Evolutionary conservation across 2,888 invertebrate species (phyloP).

Genomic region (Cremastinae sp.): DNA sequence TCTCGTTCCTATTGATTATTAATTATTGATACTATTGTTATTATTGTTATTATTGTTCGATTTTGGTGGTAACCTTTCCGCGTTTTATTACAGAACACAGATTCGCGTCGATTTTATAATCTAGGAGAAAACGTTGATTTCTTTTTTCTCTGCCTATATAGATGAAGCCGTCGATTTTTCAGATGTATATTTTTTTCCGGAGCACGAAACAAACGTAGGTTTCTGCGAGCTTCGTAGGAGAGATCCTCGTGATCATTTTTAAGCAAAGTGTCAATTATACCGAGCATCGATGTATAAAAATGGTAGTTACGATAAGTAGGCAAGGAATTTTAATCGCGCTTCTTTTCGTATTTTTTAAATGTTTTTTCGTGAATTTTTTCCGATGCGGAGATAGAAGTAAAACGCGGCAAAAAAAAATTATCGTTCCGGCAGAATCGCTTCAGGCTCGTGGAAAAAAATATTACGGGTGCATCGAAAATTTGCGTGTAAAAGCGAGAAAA

Average conservation of each 20-base stretch:
- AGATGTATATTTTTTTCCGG: constrained; percentile 21
- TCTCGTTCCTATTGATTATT: constrained; percentile 14
- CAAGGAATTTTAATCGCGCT: too few species aligned
- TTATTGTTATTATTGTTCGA: constrained; percentile 26
- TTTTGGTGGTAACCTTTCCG: too few species aligned
- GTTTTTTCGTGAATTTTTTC: neutral
- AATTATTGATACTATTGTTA: constrained; percentile 4
- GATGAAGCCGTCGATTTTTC: neutral
- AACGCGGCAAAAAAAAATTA: too few species aligned
- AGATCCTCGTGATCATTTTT: neutral
- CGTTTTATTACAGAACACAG: too few species aligned
- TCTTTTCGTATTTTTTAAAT: too few species aligned
- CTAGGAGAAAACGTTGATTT: neutral
- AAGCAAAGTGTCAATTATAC: neutral
- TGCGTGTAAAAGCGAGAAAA: constrained; percentile 10
- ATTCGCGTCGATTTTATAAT: too few species aligned
- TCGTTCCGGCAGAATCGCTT: constrained; percentile 1
- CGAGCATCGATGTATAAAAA: too few species aligned
- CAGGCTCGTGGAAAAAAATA: neutral
- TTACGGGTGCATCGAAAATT: constrained; percentile 40
- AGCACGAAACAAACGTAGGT: neutral
- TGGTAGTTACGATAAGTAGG: too few species aligned
- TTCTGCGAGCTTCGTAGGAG: too few species aligned
- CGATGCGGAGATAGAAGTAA: neutral
- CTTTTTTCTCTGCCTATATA: neutral